Base-by-base conservation (phyloP, 2,888 invertebrate genomes). In the Tridacna crocea region DNA sequence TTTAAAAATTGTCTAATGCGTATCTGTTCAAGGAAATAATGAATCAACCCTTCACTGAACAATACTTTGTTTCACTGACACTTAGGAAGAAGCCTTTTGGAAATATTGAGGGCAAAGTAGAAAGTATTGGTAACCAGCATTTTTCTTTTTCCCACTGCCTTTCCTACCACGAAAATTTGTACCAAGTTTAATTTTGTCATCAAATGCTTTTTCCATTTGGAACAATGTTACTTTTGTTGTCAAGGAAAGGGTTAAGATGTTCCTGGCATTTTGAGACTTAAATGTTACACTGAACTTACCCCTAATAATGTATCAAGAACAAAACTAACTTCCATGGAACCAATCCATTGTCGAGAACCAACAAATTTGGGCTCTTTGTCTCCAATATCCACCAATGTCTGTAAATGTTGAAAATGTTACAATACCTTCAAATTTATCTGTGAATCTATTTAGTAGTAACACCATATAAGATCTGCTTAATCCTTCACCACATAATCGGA, bases 301-400 rank as follows among this genome's bases (percentile, higher is more conserved):
- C 93, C 92, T 24, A 98, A 95, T 80, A 98, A 95, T 51, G 97
- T 96, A 93, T 98, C 97, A 83, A 99, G 95, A 83, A 98, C 98
- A 95, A 97, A 99, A 94, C 97, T 97, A 19, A 99, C 98, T 96
- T 99, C 99, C 8, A 98, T 98, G 0, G 99, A 99, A 12, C 99
- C 99, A 93, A 99, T 99, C 99, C 99, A 99, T 93, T 98, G 97
- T 81, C 96, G 96, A 0, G 98, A 98, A 27, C 98, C 98, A 72
- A 99, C 95, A 95, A 99, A 99, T 73, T 95, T 96, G 0, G 96
- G 93, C 0, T 97, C 96, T 94, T 99, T 99, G 94, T 99, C 99
- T 19, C 98, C 98, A 90, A 99, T 97, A 90, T 97, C 97, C 17
- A 99, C 98, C 89, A 99, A 96, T 94, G 98, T 98, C 95, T 98